Evolutionary conservation across 2,888 invertebrate genomes (phyloP).

Genomic region (Tenthredo mesomela): DNA sequence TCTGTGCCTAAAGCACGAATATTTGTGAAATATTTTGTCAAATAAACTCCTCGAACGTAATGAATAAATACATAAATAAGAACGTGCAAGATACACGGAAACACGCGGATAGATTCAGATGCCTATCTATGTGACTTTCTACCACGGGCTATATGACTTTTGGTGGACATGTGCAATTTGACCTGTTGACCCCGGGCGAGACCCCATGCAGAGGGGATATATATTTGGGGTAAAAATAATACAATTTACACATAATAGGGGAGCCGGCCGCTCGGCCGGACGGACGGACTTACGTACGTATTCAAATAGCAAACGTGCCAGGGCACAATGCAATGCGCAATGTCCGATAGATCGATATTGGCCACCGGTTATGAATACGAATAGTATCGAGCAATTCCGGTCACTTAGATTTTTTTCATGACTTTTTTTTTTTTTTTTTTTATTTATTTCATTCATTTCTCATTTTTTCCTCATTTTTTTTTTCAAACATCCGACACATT

Average conservation of each 20-base stretch:
- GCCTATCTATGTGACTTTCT: slow-evolving; percentile 44
- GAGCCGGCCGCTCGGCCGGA: slow-evolving; percentile 55
- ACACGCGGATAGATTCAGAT: slow-evolving; percentile 22
- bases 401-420: slow-evolving; percentile 64
- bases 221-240: slow-evolving; percentile 78
- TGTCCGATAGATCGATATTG: slow-evolving; percentile 60
- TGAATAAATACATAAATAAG: slow-evolving; percentile 48
- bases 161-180: slow-evolving; percentile 76
- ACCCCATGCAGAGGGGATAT: slow-evolving; percentile 68
- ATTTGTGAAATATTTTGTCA: background rate
- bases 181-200: slow-evolving; percentile 74
- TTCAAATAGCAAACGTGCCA: slow-evolving; percentile 70
- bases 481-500: slow-evolving; percentile 40
- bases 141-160: slow-evolving; percentile 66
- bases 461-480: slow-evolving; percentile 46
- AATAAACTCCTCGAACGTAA: slow-evolving; percentile 35
- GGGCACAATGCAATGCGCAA: slow-evolving; percentile 60
- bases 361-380: slow-evolving; percentile 67
- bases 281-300: slow-evolving; percentile 57
- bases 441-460: slow-evolving; percentile 51
- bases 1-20: background rate
- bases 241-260: slow-evolving; percentile 77
- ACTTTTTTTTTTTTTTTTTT: slow-evolving; percentile 55
- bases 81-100: slow-evolving; percentile 17
- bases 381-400: slow-evolving; percentile 60